phyloP scores from a whole-genome alignment of 2,888 invertebrate species.

The Pristionchus arcanus region DNA sequence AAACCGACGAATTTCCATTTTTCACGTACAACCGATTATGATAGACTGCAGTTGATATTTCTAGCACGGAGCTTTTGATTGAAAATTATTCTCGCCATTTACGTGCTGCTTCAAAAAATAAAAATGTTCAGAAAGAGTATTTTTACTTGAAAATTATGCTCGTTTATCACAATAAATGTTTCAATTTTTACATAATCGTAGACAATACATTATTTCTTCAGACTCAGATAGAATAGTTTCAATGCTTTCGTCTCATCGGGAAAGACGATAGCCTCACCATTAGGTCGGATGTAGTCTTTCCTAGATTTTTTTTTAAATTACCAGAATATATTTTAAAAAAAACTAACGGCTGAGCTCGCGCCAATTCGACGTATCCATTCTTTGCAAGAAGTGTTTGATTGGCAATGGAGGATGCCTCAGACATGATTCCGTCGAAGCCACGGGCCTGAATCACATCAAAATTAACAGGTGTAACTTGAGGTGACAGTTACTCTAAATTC shows the following conservation, averaged over 20 bases:
- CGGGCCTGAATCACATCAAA: not conserved
- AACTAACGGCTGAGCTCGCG: not conserved
- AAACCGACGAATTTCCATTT: not conserved
- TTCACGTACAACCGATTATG: not conserved
- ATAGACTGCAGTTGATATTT: not conserved
- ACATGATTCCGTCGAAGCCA: slow-evolving; percentile 10
- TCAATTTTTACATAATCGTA: no score
- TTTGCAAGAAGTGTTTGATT: slow-evolving; percentile 23
- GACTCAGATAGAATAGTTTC: not conserved
- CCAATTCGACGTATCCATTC: slow-evolving; percentile 41
- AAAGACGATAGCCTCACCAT: slow-evolving; percentile 4
- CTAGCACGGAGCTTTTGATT: not conserved
- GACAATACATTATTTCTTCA: not conserved
- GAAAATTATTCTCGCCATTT: no score
- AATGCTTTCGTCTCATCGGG: slow-evolving; percentile 5
- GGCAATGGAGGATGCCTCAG: slow-evolving; percentile 34
- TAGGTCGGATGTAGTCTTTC: not conserved
- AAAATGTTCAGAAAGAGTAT: no score
- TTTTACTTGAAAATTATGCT: no score
- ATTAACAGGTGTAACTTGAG: not conserved
- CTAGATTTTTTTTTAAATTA: not conserved
- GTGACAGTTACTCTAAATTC: not conserved
- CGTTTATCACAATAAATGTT: no score
- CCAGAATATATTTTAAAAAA: not conserved
- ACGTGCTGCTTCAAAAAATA: no score